Evolutionary conservation across 2,113 vertebrate species (phyloP).

Genomic region (Thermophis baileyi): DNA sequence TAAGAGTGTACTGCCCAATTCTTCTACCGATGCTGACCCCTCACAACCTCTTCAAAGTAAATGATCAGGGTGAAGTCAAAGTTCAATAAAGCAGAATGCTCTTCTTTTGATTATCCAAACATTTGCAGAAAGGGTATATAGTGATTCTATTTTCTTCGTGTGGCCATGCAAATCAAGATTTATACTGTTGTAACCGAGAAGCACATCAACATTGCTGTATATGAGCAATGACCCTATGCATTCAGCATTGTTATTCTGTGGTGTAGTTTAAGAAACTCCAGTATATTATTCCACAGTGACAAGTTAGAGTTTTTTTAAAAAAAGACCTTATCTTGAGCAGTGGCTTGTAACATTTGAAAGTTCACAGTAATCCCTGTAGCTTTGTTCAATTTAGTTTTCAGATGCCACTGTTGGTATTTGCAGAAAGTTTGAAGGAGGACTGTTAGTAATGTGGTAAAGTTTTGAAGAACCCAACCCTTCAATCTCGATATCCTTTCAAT

Average conservation of each 20-base stretch:
- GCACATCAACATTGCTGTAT: neutral
- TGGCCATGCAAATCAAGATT: neutral
- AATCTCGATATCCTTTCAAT: neutral
- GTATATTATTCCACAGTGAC: neutral
- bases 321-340: neutral
- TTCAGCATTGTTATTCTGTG: neutral
- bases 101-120: neutral
- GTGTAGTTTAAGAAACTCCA: neutral
- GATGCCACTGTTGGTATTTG: conserved; percentile 41
- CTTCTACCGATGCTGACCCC: neutral
- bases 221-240: neutral
- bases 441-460: conserved; percentile 33
- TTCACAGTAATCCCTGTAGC: conserved; percentile 6
- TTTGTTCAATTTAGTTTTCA: conserved; percentile 1
- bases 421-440: conserved; percentile 36
- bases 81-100: neutral
- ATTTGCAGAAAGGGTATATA: neutral
- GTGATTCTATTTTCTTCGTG: neutral
- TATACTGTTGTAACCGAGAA: neutral
- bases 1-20: neutral
- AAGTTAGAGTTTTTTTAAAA: neutral
- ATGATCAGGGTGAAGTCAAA: neutral
- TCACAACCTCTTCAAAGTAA: neutral
- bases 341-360: neutral
- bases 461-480: conserved; percentile 16